These are phyloP conservation scores for Thalassarche chlororhynchos DNA, from an alignment of 2,113 vertebrate species.

Conservation along the genomic window DNA sequence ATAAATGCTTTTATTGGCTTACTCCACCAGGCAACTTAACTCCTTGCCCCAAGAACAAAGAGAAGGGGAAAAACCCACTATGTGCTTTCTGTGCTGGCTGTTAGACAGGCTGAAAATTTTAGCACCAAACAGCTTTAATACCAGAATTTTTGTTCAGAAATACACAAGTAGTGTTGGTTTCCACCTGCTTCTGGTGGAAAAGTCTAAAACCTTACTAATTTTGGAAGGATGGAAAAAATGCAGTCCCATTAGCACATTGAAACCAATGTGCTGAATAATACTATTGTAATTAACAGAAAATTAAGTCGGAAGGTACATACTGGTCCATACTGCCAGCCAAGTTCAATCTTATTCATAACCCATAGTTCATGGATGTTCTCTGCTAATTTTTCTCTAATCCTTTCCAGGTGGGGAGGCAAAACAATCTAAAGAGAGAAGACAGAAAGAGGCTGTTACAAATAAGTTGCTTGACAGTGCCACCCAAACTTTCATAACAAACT, in stretches of 20 bases:
- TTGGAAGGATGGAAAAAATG: not conserved
- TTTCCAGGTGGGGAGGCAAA: slow-evolving; percentile 90
- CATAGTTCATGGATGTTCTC: slow-evolving; percentile 98
- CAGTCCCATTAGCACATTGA: not conserved
- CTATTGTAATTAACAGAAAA: not conserved
- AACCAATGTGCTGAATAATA: not conserved
- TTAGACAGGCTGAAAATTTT: not conserved
- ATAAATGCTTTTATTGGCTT: not conserved
- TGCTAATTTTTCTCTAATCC: slow-evolving; percentile 93
- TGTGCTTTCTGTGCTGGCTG: not conserved
- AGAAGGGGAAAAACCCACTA: not conserved
- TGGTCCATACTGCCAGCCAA: slow-evolving; percentile 93
- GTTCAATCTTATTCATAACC: slow-evolving; percentile 98
- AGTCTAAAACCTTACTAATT: not conserved
- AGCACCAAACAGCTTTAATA: not conserved
- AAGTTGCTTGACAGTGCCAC: not conserved
- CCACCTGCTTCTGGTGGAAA: not conserved
- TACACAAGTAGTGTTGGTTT: not conserved
- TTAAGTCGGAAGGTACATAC: slow-evolving; percentile 74
- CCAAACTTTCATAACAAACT: not conserved
- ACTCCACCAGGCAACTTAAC: not conserved
- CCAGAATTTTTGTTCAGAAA: not conserved
- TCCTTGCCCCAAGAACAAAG: not conserved
- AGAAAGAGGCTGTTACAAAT: not conserved
- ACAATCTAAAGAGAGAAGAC: slow-evolving; percentile 80